Evolutionary conservation across 2,888 invertebrate species (phyloP).

Genomic region (Pollenia labialis): DNA sequence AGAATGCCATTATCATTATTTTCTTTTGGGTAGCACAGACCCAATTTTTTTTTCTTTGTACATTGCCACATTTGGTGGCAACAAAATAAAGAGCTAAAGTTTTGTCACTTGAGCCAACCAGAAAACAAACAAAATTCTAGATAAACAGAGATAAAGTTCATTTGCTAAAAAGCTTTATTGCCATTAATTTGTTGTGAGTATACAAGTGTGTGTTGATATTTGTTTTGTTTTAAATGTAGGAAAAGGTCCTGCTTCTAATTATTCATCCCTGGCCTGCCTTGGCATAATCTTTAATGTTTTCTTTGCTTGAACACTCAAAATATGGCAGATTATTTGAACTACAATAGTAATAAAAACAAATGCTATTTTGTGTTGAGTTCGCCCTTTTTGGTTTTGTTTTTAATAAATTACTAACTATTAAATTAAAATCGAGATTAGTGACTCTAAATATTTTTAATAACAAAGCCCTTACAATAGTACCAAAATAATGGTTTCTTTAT

Average conservation of each 20-base stretch:
- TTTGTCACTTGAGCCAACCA: conserved; percentile 25
- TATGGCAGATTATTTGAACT: too few species aligned
- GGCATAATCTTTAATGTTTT: not conserved
- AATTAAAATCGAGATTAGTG: conserved; percentile 62
- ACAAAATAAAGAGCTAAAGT: not conserved
- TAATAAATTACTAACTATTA: conserved; percentile 59
- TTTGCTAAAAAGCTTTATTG: conserved; percentile 46
- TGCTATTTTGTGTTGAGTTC: not conserved
- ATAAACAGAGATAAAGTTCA: conserved; percentile 46
- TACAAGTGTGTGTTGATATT: conserved; percentile 6
- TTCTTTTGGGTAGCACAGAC: not conserved
- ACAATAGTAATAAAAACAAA: not conserved
- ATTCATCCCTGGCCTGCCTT: conserved; percentile 3
- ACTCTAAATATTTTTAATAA: conserved; percentile 18
- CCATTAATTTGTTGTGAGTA: conserved; percentile 46
- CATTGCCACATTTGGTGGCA: not conserved
- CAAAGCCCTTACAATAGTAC: not conserved
- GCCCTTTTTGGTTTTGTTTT: not conserved
- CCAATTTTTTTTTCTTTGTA: not conserved
- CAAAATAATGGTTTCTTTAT: not conserved
- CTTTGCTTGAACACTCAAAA: not conserved
- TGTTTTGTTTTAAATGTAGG: not conserved
- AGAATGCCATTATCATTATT: conserved; percentile 41
- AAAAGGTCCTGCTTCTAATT: conserved; percentile 3
- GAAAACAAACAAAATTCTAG: not conserved